Percentiles rank a stretch among this genome's conserved stretches.
phyloP scores from a whole-genome alignment of 2,888 invertebrate genomes.

The Drosophila robusta region DNA sequence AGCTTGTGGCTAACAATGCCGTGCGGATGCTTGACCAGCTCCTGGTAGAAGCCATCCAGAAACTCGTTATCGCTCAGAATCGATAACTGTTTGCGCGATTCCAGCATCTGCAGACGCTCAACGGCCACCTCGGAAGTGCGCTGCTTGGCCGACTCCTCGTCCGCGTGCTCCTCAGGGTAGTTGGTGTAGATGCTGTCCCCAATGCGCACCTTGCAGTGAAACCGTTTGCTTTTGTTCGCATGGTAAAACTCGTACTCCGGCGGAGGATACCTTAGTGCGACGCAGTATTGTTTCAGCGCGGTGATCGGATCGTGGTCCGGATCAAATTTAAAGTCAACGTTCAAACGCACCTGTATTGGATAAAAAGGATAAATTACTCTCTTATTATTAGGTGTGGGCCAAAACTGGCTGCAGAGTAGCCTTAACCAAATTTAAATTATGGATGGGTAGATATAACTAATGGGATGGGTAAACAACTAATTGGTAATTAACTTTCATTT shows the following conservation, averaged over 20 bases:
- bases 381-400: no score
- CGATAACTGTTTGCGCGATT: slow-evolving; percentile 69
- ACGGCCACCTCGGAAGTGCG: slow-evolving; percentile 80
- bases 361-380: background rate
- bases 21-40: slow-evolving; percentile 84
- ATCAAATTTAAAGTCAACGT: slow-evolving; percentile 33
- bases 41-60: slow-evolving; percentile 76
- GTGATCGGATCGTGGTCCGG: slow-evolving; percentile 73
- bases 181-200: slow-evolving; percentile 77
- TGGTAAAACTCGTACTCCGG: slow-evolving; percentile 75
- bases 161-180: slow-evolving; percentile 82
- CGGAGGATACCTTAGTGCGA: slow-evolving; percentile 58
- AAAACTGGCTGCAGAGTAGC: no score
- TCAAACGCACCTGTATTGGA: slow-evolving; percentile 11
- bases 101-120: slow-evolving; percentile 67
- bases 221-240: slow-evolving; percentile 51
- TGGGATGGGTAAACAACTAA: no score
- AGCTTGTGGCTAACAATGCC: slow-evolving; percentile 88
- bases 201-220: slow-evolving; percentile 81
- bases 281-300: slow-evolving; percentile 78
- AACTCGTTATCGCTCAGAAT: slow-evolving; percentile 78
- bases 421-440: no score
- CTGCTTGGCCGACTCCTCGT: slow-evolving; percentile 73
- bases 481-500: no score
- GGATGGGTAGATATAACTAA: no score